These are phyloP conservation scores for Trinectes maculatus DNA, from an alignment of 2,113 vertebrate genomes.

Conservation along the genomic window DNA sequence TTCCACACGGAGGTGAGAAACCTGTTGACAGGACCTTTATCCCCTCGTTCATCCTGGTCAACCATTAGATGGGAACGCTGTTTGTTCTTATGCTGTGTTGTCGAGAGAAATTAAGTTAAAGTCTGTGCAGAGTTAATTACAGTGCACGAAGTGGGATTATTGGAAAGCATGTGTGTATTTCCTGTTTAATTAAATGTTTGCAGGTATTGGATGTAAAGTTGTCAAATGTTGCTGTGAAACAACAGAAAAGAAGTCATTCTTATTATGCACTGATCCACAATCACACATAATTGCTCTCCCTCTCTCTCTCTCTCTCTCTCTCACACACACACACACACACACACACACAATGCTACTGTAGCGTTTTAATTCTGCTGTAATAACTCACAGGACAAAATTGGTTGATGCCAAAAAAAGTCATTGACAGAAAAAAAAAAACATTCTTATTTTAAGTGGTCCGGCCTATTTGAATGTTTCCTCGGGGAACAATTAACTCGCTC, in stretches of 20 bases:
- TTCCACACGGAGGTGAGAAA: constrained; percentile 20
- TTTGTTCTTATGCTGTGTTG: constrained; percentile 34
- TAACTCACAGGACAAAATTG: constrained; percentile 49
- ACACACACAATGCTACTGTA: constrained; percentile 29
- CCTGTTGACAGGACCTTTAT: constrained; percentile 16
- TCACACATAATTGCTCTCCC: not conserved
- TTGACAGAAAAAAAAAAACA: constrained; percentile 43
- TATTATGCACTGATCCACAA: not conserved
- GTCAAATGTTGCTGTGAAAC: constrained; percentile 29
- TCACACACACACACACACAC: not conserved
- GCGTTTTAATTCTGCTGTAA: constrained; percentile 60
- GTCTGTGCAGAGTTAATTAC: constrained; percentile 55
- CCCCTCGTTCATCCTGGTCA: constrained; percentile 21
- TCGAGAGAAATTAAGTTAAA: constrained; percentile 41
- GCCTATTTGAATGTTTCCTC: constrained; percentile 67
- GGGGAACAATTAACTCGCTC: constrained; percentile 80
- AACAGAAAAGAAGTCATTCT: constrained; percentile 19
- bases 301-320: not conserved
- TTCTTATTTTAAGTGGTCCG: constrained; percentile 67
- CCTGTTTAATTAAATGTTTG: constrained; percentile 49
- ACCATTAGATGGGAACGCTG: no score
- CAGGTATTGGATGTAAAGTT: constrained; percentile 43
- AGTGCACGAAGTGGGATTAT: constrained; percentile 32
- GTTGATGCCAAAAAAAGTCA: constrained; percentile 49
- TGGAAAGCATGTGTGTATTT: constrained; percentile 28